Conservation (phyloP, 2,888 invertebrate species). For the Geotrupes spiniger region DNA sequence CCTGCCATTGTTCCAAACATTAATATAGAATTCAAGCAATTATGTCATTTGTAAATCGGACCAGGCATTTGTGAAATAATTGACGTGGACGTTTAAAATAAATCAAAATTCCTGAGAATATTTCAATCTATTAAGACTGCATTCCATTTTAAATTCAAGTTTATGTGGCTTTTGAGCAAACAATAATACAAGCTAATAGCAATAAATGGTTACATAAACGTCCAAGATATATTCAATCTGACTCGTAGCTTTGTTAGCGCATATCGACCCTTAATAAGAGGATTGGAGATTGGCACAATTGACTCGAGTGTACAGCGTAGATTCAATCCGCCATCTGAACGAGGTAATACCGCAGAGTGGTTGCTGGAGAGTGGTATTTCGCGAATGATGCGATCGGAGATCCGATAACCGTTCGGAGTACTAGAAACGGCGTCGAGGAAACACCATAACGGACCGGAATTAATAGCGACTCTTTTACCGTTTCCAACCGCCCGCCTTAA, state of each 20-base stretch:
- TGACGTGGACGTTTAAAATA: too few species aligned
- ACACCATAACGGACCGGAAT: slow-evolving; percentile 19
- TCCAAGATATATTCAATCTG: background rate
- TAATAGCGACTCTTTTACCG: slow-evolving; percentile 17
- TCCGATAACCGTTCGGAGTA: slow-evolving; percentile 22
- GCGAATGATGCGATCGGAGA: slow-evolving; percentile 3
- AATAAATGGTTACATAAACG: background rate
- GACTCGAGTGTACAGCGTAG: slow-evolving; percentile 20
- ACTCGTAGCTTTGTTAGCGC: slow-evolving; percentile 25
- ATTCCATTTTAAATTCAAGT: background rate
- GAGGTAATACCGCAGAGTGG: slow-evolving; percentile 22
- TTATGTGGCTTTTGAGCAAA: background rate
- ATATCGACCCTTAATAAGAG: slow-evolving; percentile 27
- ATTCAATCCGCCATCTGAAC: slow-evolving; percentile 19
- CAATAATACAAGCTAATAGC: background rate
- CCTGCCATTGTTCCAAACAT: too few species aligned
- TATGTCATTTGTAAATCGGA: too few species aligned
- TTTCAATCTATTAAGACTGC: too few species aligned
- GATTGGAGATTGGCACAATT: slow-evolving; percentile 19
- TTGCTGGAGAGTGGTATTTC: background rate
- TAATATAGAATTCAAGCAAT: too few species aligned
- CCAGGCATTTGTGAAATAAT: too few species aligned
- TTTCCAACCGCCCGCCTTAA: slow-evolving; percentile 13
- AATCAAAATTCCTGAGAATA: too few species aligned
- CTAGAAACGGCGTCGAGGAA: slow-evolving; percentile 14